Evolutionary conservation across 2,888 invertebrate genomes (phyloP), one percentile per base, ranked within the genome.

Genomic region (Gnatocerus cornutus): DNA sequence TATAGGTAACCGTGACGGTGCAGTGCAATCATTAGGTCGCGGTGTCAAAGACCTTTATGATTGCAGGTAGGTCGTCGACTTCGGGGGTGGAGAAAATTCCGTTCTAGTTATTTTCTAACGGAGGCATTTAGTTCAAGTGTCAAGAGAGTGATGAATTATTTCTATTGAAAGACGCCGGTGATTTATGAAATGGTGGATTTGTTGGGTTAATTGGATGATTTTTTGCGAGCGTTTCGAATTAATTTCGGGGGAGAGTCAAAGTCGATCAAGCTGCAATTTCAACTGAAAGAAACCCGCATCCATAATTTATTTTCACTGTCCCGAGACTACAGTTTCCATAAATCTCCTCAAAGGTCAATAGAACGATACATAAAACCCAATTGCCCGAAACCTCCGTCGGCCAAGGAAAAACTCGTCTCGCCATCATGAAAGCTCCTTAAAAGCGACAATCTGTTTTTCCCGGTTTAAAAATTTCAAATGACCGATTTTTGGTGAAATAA

Each of bases 31-130:
- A 75, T 72, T 73, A 73, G 79, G 79, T 79, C 79, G 77, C 73
- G 73, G 77, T 78, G 79, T 79, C 80, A 81, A 81, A 78, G 79
- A 80, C 78, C 80, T 76, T 73, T 66, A 56, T 48, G 63, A 63
- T 53, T 63, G 63, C 63, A 63, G 63, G 63, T 63, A 53, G 63
- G 63, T 63, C 29, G 41, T 53, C 63, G 63, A 63, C 63, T 63
- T 33, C 30, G 14, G 46, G 27, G 27, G 45, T 59, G 29, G 59
- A 46, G 59, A 59, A n/a, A 59, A 53, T 45, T 29, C 39, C 13
- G 39, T 59, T 46, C 59, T 29, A 59, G 45, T 59, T 59, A 59
- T 46, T 59, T 59, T 45, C 59, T 27, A 45, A 59, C 14, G 43
- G n/a, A n/a, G 8, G 45, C 59, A 59, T 59, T 59, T 46, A 46